Evolutionary conservation across 2,113 vertebrate genomes (phyloP).

Genomic region (Catharus fuscescens): DNA sequence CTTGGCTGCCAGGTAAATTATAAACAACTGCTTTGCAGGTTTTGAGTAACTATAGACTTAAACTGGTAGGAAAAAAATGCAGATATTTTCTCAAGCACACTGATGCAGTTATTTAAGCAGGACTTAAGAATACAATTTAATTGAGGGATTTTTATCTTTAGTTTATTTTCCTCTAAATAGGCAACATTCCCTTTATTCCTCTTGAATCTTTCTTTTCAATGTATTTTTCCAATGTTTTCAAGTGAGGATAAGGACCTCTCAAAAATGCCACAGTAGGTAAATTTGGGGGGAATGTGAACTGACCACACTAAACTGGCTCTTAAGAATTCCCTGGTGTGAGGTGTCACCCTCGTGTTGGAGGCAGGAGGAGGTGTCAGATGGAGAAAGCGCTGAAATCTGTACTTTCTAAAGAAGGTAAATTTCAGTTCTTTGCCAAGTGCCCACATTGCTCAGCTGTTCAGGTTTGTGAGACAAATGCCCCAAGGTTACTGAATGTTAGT

Average conservation of each 20-base stretch:
- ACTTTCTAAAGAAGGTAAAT: slow-evolving; percentile 42
- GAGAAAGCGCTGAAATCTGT: slow-evolving; percentile 36
- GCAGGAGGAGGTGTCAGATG: slow-evolving; percentile 27
- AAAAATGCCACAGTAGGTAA: not conserved
- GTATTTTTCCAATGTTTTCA: not conserved
- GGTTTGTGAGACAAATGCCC: slow-evolving; percentile 6
- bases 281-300: not conserved
- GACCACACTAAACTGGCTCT: not conserved
- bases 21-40: not conserved
- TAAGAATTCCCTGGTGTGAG: slow-evolving; percentile 32
- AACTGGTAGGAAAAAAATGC: not conserved
- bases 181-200: not conserved
- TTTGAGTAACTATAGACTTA: not conserved
- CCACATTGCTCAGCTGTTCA: slow-evolving; percentile 35
- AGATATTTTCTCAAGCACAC: not conserved
- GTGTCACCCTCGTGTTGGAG: slow-evolving; percentile 16
- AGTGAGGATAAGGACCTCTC: not conserved
- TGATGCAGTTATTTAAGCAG: not conserved
- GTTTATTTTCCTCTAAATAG: not conserved
- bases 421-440: slow-evolving; percentile 44
- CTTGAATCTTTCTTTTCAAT: not conserved
- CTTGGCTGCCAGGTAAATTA: not conserved
- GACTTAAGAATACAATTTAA: not conserved
- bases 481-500: slow-evolving; percentile 41
- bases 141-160: not conserved